A percentile compares a stretch with the other conserved stretches of the same genome.
These are phyloP conservation scores for Lysandra bellargus DNA, from an alignment of 2,888 invertebrate genomes.

Conservation along the genomic window DNA sequence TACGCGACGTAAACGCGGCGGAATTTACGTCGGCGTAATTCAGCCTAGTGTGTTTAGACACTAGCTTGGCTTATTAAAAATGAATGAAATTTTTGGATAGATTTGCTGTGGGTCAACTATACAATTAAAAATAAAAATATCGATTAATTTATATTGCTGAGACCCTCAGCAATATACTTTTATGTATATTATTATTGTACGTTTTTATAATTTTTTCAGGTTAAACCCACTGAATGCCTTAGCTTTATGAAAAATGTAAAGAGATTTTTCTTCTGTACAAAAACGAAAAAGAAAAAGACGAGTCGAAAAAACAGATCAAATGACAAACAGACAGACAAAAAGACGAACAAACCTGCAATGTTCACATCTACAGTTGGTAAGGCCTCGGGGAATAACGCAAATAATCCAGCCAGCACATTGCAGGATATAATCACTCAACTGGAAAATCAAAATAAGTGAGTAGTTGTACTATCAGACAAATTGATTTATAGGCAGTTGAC, in stretches of 20 bases:
- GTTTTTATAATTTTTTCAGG: slow-evolving; percentile 49
- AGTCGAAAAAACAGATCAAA: slow-evolving; percentile 44
- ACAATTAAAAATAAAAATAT: no score
- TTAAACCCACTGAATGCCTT: slow-evolving; percentile 64
- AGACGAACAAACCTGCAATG: slow-evolving; percentile 58
- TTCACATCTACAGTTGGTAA: slow-evolving; percentile 74
- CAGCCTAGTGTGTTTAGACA: no score
- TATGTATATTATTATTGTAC: no score
- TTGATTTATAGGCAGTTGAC: no score
- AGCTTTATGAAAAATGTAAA: slow-evolving; percentile 71
- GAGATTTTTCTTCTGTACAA: slow-evolving; percentile 73
- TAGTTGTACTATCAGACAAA: background rate
- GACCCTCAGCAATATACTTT: no score
- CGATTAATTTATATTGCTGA: no score
- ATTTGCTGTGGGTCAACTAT: no score
- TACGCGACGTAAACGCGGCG: no score
- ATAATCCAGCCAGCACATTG: slow-evolving; percentile 82
- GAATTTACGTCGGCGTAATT: no score
- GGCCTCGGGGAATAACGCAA: slow-evolving; percentile 64
- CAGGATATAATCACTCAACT: slow-evolving; percentile 86
- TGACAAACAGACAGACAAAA: slow-evolving; percentile 40
- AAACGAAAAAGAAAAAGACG: slow-evolving; percentile 61
- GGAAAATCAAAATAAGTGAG: slow-evolving; percentile 83
- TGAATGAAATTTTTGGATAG: no score
- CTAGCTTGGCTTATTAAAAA: no score